These are phyloP conservation scores for Macrotus californicus DNA, from an alignment of 2,113 vertebrate genomes.

Conservation along the genomic window DNA sequence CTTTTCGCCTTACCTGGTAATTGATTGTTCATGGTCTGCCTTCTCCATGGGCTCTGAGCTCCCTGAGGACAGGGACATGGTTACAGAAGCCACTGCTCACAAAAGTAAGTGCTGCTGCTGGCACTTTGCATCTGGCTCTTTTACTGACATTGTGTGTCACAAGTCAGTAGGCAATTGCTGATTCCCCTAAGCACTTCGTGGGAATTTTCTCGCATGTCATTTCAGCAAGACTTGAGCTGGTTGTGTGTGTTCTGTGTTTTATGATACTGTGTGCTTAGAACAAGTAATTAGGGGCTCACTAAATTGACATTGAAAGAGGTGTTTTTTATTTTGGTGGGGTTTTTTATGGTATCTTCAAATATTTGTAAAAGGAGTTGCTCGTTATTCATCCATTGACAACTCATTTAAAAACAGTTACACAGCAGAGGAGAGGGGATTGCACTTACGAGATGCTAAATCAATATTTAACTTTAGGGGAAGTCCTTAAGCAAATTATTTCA, in stretches of 20 bases:
- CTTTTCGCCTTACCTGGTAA: not conserved
- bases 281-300: slow-evolving; percentile 33
- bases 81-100: not conserved
- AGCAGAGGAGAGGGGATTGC: not conserved
- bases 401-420: slow-evolving; percentile 33
- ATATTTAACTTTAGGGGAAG: not conserved
- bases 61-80: not conserved
- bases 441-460: slow-evolving; percentile 23
- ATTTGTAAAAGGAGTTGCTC: not conserved
- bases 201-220: not conserved
- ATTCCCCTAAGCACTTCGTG: not conserved
- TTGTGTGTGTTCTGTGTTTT: not conserved
- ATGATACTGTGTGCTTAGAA: not conserved
- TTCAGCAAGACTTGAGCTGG: slow-evolving; percentile 25
- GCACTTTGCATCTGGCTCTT: not conserved
- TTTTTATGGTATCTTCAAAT: slow-evolving; percentile 39
- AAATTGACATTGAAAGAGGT: not conserved
- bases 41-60: not conserved
- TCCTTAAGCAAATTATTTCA: slow-evolving; percentile 8
- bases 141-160: not conserved
- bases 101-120: not conserved
- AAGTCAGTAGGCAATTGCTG: too few species aligned
- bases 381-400: not conserved
- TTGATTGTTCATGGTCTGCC: not conserved
- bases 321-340: not conserved